These are phyloP conservation scores for Argyrosomus regius DNA, from an alignment of 2,797 vertebrate genomes.

Conservation along the genomic window DNA sequence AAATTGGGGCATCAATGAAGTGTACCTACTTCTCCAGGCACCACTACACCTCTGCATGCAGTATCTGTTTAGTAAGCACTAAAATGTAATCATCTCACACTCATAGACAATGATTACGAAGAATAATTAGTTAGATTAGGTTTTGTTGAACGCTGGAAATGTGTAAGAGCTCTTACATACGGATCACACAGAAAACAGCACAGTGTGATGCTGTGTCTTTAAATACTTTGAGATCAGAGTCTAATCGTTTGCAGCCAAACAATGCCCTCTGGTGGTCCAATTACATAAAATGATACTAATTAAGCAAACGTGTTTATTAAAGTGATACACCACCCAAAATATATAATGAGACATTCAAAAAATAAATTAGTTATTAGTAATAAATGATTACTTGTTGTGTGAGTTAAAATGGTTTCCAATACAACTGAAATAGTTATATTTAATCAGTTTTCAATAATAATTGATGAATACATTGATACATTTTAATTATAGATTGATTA, in stretches of 20 bases:
- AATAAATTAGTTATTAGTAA: too few relatives aligned
- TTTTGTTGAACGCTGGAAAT: neutral
- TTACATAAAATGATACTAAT: slow-evolving; percentile 11
- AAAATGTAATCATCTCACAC: neutral
- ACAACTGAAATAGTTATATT: neutral
- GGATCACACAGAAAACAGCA: slow-evolving; percentile 1
- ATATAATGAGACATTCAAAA: neutral
- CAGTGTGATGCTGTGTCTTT: neutral
- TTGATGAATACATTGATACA: neutral
- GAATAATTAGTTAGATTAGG: neutral
- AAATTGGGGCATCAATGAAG: too few relatives aligned
- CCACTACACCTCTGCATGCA: neutral
- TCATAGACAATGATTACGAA: neutral
- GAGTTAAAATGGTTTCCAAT: neutral
- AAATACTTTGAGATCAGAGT: neutral
- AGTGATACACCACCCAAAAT: slow-evolving; percentile 19
- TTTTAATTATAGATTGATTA: neutral
- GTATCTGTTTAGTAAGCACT: neutral
- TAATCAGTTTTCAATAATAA: neutral
- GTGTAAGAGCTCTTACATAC: neutral
- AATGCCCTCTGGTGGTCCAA: slow-evolving; percentile 68
- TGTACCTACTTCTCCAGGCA: too few relatives aligned
- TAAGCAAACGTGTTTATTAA: slow-evolving; percentile 3
- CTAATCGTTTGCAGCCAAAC: slow-evolving; percentile 37
- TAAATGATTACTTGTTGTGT: neutral